Base-by-base conservation (phyloP, 1,140 invertebrate species). In the Brachionus paranguensis region DNA sequence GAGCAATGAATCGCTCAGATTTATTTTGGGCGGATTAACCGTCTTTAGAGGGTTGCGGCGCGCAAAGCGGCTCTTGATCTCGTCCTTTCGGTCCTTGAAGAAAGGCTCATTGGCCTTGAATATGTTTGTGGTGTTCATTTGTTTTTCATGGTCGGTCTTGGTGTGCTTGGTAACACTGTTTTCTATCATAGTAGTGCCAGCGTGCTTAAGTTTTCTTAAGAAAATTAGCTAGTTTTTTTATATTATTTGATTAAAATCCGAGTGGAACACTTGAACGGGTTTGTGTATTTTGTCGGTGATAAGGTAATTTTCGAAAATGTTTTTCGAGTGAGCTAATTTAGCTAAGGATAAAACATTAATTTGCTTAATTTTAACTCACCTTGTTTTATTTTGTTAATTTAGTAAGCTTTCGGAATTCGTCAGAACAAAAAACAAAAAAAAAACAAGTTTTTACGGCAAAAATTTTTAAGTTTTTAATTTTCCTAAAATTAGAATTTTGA, bases 271-370 rank as follows among this genome's bases (percentile, higher is more conserved):
- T 72, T 72, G 68, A 72, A 43, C 37, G 37, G 14, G 41, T 72
- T 72, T 72, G 68, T 72, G 68, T 72, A 72, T 72, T 43, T 37
- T 72, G 3, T 72, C 37, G n/a, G 33, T 20, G 68, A 72, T 43
- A 43, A 72, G 24, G 65, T 68, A 72, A 72, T 41, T 72, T 72
- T 20, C 6, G 7, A 37, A 37, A 43, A 43, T 64, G 55, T 64
- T 64, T 64, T 24, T 64, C 55, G 27, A 72, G 41, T 41, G 41
- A 17, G 41, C 37, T 33, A n/a, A 33, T 33, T 70, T 65, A 68
- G 12, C 5, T 68, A 6, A 37, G 14, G 27, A 68, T 33, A 29
- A 37, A 37, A 17, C 27, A 33, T 29, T 33, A n/a, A 43, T 72
- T 72, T 72, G 37, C 7, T 8, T 65, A 27, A 65, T 27, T 68